Conservation (phyloP, 2,888 invertebrate species). For the Hypena proboscidalis region DNA sequence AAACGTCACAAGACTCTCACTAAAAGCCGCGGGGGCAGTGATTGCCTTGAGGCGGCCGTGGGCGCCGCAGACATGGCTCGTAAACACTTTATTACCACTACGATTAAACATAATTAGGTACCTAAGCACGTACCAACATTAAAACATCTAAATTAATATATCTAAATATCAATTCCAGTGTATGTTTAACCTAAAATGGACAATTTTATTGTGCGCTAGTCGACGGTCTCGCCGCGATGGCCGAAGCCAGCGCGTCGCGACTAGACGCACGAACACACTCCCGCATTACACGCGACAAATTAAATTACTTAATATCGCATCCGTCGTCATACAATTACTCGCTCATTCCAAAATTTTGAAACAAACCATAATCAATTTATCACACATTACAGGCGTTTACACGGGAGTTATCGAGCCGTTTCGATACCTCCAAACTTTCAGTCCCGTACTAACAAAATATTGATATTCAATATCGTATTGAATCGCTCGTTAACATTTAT, state of each 20-base stretch:
- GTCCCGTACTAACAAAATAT: background rate
- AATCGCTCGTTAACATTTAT: background rate
- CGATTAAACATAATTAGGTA: constrained; percentile 30
- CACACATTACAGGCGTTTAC: constrained; percentile 12
- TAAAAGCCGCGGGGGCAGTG: constrained; percentile 2
- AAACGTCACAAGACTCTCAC: constrained; percentile 6
- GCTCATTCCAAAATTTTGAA: constrained; percentile 13
- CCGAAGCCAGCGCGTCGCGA: background rate
- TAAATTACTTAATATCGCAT: constrained; percentile 40
- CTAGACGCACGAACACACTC: constrained; percentile 3
- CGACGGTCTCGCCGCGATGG: constrained; percentile 13
- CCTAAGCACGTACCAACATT: constrained; percentile 30
- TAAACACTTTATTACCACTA: constrained; percentile 32
- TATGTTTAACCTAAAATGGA: constrained; percentile 58
- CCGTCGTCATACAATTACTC: constrained; percentile 44
- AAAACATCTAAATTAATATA: constrained; percentile 45
- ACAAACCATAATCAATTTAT: constrained; percentile 16
- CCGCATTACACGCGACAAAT: constrained; percentile 21
- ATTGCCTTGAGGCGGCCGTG: background rate
- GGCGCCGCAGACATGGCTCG: constrained; percentile 5
- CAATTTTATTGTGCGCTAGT: constrained; percentile 44
- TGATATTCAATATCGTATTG: too few relatives aligned
- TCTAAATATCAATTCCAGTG: constrained; percentile 58
- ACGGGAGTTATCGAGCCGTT: too few relatives aligned
- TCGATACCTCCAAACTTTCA: too few relatives aligned